These are phyloP conservation scores for Pelosia muscerda DNA, from an alignment of 2,888 invertebrate species.

Conservation along the genomic window DNA sequence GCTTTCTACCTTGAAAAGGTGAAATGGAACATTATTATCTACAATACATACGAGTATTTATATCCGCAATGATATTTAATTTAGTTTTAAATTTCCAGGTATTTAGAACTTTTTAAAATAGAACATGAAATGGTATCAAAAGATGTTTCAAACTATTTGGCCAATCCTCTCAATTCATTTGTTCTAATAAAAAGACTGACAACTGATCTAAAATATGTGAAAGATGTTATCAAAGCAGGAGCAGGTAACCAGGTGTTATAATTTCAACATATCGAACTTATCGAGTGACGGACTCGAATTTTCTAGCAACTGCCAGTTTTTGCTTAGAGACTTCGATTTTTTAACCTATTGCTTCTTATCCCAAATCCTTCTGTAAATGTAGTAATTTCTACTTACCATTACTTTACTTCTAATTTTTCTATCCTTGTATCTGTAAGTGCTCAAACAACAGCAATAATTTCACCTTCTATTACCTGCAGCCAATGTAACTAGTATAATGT, in stretches of 20 bases:
- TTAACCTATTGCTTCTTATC: too few relatives aligned
- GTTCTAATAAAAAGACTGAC: constrained; percentile 5
- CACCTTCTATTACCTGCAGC: too few relatives aligned
- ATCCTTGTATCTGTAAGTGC: too few relatives aligned
- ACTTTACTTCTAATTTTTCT: too few relatives aligned
- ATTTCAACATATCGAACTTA: background rate
- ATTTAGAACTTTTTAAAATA: constrained; percentile 9
- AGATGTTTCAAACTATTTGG: background rate
- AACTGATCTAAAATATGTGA: constrained; percentile 8
- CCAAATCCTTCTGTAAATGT: too few relatives aligned
- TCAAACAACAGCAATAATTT: too few relatives aligned
- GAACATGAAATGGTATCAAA: constrained; percentile 71
- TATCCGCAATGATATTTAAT: background rate
- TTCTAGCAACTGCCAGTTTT: background rate
- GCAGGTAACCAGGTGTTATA: background rate
- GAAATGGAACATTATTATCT: background rate
- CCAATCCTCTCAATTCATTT: constrained; percentile 11
- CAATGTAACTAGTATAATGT: background rate
- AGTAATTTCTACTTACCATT: too few relatives aligned
- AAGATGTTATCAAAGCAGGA: background rate
- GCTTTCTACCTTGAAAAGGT: constrained; percentile 6
- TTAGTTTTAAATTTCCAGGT: background rate
- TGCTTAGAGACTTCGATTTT: too few relatives aligned
- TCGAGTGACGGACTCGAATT: background rate
- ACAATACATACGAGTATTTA: background rate